Conservation (phyloP, 1,140 invertebrate species). For the Zaprionus lachaisei region DNA sequence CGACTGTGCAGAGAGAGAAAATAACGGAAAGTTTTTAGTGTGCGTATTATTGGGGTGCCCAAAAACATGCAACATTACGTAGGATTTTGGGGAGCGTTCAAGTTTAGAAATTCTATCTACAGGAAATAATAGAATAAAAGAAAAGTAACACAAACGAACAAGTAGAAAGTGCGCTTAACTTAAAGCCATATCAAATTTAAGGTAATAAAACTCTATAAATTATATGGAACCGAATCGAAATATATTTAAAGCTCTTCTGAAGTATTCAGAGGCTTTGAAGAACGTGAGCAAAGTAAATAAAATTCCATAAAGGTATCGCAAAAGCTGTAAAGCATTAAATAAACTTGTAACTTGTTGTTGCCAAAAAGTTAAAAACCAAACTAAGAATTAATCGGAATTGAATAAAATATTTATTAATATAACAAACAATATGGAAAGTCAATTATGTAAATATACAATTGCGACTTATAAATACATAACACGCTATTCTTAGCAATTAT, state of each 20-base stretch:
- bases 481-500: not conserved
- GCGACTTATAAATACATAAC: constrained; percentile 11
- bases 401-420: constrained; percentile 29
- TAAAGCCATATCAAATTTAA: constrained; percentile 31
- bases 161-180: constrained; percentile 61
- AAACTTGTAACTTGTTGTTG: not conserved
- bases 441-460: constrained; percentile 12
- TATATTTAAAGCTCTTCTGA: not conserved
- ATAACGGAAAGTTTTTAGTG: not conserved
- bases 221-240: constrained; percentile 27
- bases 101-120: constrained; percentile 31
- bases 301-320: not conserved
- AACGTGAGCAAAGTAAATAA: not conserved
- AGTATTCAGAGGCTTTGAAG: not conserved
- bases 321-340: not conserved
- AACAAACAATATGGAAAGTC: constrained; percentile 9
- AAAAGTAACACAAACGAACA: constrained; percentile 48
- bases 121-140: constrained; percentile 6
- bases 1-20: constrained; percentile 56
- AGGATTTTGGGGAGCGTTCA: constrained; percentile 6
- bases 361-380: not conserved
- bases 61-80: constrained; percentile 24
- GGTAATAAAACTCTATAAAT: constrained; percentile 1
- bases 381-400: constrained; percentile 6
- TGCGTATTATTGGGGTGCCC: not conserved